Base-by-base conservation (phyloP, 2,888 invertebrate species). In the Cephus rjabovi region DNA sequence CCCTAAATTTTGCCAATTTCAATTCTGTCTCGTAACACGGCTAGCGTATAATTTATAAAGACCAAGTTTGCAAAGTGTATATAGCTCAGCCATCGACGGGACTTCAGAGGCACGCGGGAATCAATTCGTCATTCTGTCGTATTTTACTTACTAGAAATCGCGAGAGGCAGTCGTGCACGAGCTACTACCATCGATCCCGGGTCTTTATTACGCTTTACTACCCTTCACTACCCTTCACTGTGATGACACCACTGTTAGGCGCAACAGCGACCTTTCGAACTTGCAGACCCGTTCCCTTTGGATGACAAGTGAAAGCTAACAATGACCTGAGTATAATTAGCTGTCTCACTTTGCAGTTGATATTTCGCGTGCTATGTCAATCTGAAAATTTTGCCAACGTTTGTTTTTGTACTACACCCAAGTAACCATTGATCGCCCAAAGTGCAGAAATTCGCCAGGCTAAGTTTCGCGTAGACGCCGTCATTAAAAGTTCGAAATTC, bases 71-170 rank as follows among this genome's bases (percentile, higher is more conserved):
- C 56, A 23, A 56, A 56, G 56, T 56, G 23, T 23, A 56, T 56
- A 56, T 56, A 56, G 23, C 56, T 56, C 23, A 56, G 23, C 23
- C 2, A 56, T 23, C 23, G 56, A 9, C 56, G 56, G 15, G 56
- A 56, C 56, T 56, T 56, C 56, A 56, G 56, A 56, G 56, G 15
- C 31, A 31, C 23, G 15, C 12, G 76, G 56, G 35, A 78, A 75
- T 78, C 78, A 76, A 78, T 78, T 76, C 79, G 75, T 79, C 77
- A 78, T 79, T 70, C 73, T 75, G 78, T 75, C 75, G 76, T 71
- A 74, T 77, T 79, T 78, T 78, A 78, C 78, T 78, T 78, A 78
- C 75, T 75, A 70, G 75, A 56, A 75, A 77, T 77, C 77, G 75
- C 74, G 69, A 77, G 74, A 77, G 40, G 71, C 77, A 56, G 75